These are phyloP conservation scores for Pelodiscus sinensis DNA, from an alignment of 2,113 vertebrate genomes.

Conservation along the genomic window DNA sequence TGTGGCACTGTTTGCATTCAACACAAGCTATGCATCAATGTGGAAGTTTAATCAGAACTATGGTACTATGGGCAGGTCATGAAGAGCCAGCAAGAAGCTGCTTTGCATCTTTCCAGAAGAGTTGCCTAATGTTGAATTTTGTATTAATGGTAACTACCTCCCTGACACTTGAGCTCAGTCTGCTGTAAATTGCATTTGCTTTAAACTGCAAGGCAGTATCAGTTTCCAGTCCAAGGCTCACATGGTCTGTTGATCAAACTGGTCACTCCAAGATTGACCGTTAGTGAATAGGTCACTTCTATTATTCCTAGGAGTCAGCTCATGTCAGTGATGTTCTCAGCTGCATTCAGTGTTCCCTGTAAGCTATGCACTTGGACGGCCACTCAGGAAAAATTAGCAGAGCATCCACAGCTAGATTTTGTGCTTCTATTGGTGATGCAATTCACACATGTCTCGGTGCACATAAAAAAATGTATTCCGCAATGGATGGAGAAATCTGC, in stretches of 20 bases:
- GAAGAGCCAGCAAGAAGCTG: slow-evolving; percentile 42
- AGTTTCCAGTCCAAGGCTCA: not conserved
- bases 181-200: not conserved
- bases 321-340: accelerated
- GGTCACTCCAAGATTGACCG: accelerated
- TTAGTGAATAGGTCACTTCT: accelerated
- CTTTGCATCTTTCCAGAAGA: slow-evolving; percentile 30
- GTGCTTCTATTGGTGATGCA: no score
- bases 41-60: slow-evolving; percentile 51
- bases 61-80: slow-evolving; percentile 52
- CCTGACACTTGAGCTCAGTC: accelerated
- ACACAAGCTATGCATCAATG: slow-evolving; percentile 10
- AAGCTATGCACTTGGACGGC: no score
- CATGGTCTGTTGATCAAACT: not conserved
- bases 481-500: no score
- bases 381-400: no score
- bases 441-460: no score
- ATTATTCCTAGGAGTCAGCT: accelerated
- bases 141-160: not conserved
- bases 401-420: no score
- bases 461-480: no score
- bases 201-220: not conserved
- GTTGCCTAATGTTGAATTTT: not conserved
- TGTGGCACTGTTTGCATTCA: slow-evolving; percentile 70
- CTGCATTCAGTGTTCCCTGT: not conserved